Base-by-base conservation (phyloP, 1,140 invertebrate species). In the Dinothrombium tinctorium region DNA sequence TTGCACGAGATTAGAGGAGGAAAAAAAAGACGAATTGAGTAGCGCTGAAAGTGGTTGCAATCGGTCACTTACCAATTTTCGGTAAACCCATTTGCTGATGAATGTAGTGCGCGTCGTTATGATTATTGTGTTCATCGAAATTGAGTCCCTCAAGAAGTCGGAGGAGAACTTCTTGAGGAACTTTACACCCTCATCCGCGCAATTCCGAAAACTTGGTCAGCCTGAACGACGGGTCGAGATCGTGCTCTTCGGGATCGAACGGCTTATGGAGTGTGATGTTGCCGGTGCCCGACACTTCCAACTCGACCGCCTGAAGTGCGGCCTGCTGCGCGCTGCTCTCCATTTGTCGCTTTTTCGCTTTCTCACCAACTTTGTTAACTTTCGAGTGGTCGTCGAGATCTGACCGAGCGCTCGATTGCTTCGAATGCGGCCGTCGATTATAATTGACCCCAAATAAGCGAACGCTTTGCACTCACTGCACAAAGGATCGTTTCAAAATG, bases 181-280 rank as follows among this genome's bases (percentile, higher is more conserved):
- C 87, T 68, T 96, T 96, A 68, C 89, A 96, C 63, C 92, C 90
- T 72, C 90, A 84, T 72, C 90, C 90, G 72, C 92, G 94, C 49
- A 96, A 64, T 62, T 95, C 87, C 38, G 90, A 81, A 63, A 94
- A 95, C 50, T 87, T 74, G 49, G 89, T 95, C 43, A 98, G 69
- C 50, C 86, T 73, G 68, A 96, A 98, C 63, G 73, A 76, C 21
- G 57, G 51, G 19, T 90, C 83, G 61, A 96, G 71, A 59, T 92
- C 86, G 65, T 92, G 83, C 54, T 79, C 79, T 49, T 77, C 73
- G 47, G 87, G 87, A 64, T 94, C 84, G 59, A 95, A 95, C 50
- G 83, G 83, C 54, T 80, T 69, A 50, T 80, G 72, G 17, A 45
- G 4, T 9, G 39, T n/a, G 3, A 29, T 7, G 19, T 29, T 12